phyloP scores from a whole-genome alignment of 2,797 vertebrate species.

The Numenius phaeopus region DNA sequence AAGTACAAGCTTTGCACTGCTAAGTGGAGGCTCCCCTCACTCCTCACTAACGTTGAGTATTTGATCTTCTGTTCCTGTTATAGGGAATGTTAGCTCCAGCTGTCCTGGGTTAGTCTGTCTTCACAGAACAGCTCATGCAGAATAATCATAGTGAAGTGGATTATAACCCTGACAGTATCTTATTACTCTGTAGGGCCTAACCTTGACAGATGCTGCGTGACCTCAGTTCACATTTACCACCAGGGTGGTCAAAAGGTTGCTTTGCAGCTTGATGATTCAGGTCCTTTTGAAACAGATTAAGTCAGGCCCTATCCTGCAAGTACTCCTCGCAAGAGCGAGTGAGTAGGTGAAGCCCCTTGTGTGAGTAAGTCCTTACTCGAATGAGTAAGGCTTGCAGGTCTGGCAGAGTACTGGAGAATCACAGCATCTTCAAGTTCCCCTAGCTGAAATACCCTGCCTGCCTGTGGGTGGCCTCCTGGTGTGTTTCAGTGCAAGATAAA shows the following conservation, averaged over 20 bases:
- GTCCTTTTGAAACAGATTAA: neutral
- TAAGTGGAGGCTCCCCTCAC: neutral
- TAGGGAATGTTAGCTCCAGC: neutral
- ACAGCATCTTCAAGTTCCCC: neutral
- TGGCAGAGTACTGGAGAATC: neutral
- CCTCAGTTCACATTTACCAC: neutral
- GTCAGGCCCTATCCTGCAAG: neutral
- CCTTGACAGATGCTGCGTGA: neutral
- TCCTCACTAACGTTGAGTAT: fast-evolving
- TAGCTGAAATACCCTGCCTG: neutral
- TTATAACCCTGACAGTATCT: neutral
- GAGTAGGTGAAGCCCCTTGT: neutral
- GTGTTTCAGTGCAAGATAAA: neutral
- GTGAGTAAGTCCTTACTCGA: neutral
- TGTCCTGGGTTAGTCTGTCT: neutral
- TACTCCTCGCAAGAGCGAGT: neutral
- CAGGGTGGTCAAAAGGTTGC: neutral
- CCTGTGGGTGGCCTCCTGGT: neutral
- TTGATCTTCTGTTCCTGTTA: neutral
- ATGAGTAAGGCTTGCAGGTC: neutral
- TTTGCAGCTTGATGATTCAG: neutral
- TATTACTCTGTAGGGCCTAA: neutral
- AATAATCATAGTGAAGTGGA: neutral
- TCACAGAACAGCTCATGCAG: neutral
- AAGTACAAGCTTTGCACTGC: neutral